These are phyloP conservation scores for Epinephelus awoara DNA, from an alignment of 2,797 vertebrate genomes.

Conservation along the genomic window DNA sequence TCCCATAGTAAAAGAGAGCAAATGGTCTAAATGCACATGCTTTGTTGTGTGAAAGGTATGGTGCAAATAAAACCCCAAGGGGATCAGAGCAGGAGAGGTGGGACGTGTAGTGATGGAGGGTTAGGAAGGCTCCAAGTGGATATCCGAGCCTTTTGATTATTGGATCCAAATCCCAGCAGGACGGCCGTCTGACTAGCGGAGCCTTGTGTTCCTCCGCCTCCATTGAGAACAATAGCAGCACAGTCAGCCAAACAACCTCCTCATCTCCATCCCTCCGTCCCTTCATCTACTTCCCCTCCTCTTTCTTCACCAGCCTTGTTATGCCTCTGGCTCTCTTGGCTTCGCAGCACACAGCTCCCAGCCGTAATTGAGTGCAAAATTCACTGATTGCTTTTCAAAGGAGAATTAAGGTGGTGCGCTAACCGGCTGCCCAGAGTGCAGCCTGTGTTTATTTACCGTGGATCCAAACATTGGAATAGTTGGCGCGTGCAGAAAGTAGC, in stretches of 20 bases:
- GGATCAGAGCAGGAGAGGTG: slow-evolving; percentile 36
- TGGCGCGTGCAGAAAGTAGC: slow-evolving; percentile 67
- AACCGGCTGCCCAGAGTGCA: slow-evolving; percentile 62
- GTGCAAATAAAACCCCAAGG: slow-evolving; percentile 44
- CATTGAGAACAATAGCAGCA: slow-evolving; percentile 70
- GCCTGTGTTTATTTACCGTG: slow-evolving; percentile 81
- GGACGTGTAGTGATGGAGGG: slow-evolving; percentile 54
- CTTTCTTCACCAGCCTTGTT: slow-evolving; percentile 50
- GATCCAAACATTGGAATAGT: slow-evolving; percentile 76
- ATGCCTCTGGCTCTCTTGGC: slow-evolving; percentile 58
- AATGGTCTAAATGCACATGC: slow-evolving; percentile 3
- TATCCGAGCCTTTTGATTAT: slow-evolving; percentile 72
- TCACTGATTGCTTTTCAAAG: slow-evolving; percentile 81
- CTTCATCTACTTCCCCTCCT: slow-evolving; percentile 55
- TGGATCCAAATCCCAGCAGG: slow-evolving; percentile 68
- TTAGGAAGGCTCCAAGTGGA: slow-evolving; percentile 57
- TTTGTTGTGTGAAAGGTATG: slow-evolving; percentile 13
- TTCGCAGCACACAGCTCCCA: slow-evolving; percentile 50
- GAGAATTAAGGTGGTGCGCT: slow-evolving; percentile 64
- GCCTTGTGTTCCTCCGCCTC: slow-evolving; percentile 49
- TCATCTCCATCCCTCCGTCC: slow-evolving; percentile 60
- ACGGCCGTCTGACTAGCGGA: slow-evolving; percentile 45
- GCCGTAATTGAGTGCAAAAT: slow-evolving; percentile 78
- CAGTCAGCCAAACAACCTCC: slow-evolving; percentile 67
- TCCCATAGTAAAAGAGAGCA: slow-evolving; percentile 18